Base-by-base conservation (phyloP, 2,888 invertebrate genomes). In the Drosophila mimetica region DNA sequence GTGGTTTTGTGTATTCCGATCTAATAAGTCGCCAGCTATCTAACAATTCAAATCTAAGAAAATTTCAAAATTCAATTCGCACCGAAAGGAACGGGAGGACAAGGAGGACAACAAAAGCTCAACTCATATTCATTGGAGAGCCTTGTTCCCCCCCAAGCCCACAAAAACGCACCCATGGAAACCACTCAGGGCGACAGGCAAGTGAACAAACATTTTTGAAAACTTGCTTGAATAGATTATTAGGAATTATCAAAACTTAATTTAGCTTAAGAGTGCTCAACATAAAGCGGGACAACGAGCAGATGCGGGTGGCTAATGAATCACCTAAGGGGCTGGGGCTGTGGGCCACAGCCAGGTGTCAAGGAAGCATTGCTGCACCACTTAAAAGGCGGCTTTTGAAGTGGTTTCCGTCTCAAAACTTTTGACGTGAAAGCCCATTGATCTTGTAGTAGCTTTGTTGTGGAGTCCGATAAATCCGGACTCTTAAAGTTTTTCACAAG, bases 191-290 rank as follows among this genome's bases (percentile, higher is more conserved):
- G 71, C 53, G 71, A 67, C 74, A 60, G 74, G 28, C 63, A 86
- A 89, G 75, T 84, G 76, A 84, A 71, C 88, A 89, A 88, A 77
- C 73, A 81, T 81, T 82, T 79, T 71, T 60, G 74, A 76, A 79
- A 87, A 87, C 77, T 89, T 89, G 71, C 48, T 70, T 81, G 83
- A 89, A 89, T 89, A 79, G 88, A 89, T 89, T 88, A 88, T 89
- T 89, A 78, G 86, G 89, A 89, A 89, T 88, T 88, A 89, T 83
- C 77, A 76, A 80, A 89, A 88, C 89, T 89, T 89, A 89, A 87
- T 88, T 89, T 86, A 80, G 80, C 83, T 82, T 69, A 82, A 75
- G 75, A 75, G 75, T 63, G 53, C 55, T 54, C 41, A 48, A 51
- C 59, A 67, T 54, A 59, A 74, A 66, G 72, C 48, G 20, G 61